Base-by-base conservation (phyloP, 2,888 invertebrate genomes). In the Cetonia aurata region DNA sequence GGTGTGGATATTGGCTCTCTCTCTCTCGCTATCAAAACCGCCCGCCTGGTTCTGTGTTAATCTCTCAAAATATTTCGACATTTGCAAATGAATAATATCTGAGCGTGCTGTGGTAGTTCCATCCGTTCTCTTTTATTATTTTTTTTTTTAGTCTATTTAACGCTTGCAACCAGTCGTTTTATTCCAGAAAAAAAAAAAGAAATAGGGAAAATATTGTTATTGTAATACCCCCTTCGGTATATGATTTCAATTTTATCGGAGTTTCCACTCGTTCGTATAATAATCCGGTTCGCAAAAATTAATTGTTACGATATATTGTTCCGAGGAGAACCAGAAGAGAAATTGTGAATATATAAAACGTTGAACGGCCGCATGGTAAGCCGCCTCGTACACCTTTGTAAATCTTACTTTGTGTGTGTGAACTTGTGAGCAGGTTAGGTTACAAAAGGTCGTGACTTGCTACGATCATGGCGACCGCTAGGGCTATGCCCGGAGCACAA, bases 361-460 rank as follows among this genome's bases (percentile, higher is more conserved):
- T 8, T 15, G 9, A 55, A 37, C 37, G 10, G 37, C 37, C 9
- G 3, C 37, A 37, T 8, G 10, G 37, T 37, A 37, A 37, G 8
- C 37, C 37, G 37, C 10, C 37, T 3, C 10, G 37, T 37, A 37
- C 68, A 68, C 71, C 67, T 68, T 62, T 71, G 71, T 71, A 68
- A 71, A 68, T 71, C 67, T 68, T 68, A 67, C 71, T 71, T 75
- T 72, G 72, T 74, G 72, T 74, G 73, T 75, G 75, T 74, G 73
- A 75, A 75, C 75, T 67, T 70, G 74, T 72, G 75, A 74, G 77
- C 76, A 76, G 76, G 77, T 76, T 77, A 73, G 78, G 78, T 78
- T 78, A 78, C 77, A 73, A 78, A 77, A 78, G 78, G 78, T 78
- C 78, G 78, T 78, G 78, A 78, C 77, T 77, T 73, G 77, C 73